Base-by-base conservation (phyloP, 1,140 invertebrate genomes). In the Rhopalosiphum maidis region DNA sequence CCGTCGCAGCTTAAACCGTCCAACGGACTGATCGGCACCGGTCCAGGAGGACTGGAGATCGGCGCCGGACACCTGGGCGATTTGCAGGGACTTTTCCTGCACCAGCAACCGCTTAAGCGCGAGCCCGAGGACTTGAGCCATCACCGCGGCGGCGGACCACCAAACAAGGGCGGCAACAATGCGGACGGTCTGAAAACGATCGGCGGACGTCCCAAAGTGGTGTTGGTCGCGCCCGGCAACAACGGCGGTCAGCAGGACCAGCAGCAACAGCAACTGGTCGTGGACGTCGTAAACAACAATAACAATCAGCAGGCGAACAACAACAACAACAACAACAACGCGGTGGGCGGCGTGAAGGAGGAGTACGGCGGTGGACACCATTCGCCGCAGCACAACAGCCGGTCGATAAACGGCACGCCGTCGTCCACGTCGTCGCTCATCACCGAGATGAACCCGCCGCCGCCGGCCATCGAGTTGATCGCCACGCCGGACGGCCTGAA, bases 121-220 rank as follows among this genome's bases (percentile, higher is more conserved):
- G 97, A 97, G 94, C 97, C 96, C 77, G 96, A 97, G 95, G 97
- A 97, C 94, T 95, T 96, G 85, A 96, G 96, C 94, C 95, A 96
- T 93, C 95, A 96, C 89, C 93, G 95, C 55, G 95, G 95, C 94
- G 94, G 95, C 87, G 95, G 95, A 18, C 85, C 85, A 21, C 48
- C 48, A 3, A 54, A 51, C 88, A 90, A 90, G 25, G 94, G 94
- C 83, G 94, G 95, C 18, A 94, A 93, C n/a, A 93, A 54, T 68
- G 93, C 95, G 41, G 95, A 95, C 93, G 95, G 37, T 94, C 94
- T 43, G 95, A 95, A 89, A 94, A 95, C 93, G 35, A 90, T 90
- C 37, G 89, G 89, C 0, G 94, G 94, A 94, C 94, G 95, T 94
- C 94, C 95, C 94, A 95, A 95, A 95, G 94, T 95, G 60, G 94